Evolutionary conservation across 2,113 vertebrate genomes (phyloP).

Genomic region (Porphyrio hochstetteri): DNA sequence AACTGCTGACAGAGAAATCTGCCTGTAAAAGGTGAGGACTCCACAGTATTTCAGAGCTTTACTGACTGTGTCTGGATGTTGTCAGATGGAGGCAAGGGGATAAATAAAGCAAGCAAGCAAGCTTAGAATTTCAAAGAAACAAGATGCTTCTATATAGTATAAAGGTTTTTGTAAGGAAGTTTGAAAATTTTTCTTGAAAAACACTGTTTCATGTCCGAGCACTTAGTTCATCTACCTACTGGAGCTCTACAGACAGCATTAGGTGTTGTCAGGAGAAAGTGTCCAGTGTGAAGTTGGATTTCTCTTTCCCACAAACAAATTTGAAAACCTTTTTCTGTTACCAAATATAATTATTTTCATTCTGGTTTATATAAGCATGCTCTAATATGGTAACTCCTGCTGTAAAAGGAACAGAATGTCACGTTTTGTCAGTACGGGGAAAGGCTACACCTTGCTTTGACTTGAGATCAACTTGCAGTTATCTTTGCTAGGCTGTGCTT

Average conservation of each 20-base stretch:
- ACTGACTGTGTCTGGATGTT: not conserved
- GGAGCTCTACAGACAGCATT: not conserved
- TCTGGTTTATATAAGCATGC: not conserved
- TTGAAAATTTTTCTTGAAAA: not conserved
- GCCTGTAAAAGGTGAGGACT: slow-evolving; percentile 94
- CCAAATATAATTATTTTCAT: not conserved
- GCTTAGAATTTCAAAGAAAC: not conserved
- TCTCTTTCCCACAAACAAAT: not conserved
- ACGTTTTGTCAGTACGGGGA: not conserved
- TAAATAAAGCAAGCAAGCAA: not conserved
- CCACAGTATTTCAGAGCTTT: not conserved
- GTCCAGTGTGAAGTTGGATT: not conserved
- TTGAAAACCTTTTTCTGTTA: not conserved
- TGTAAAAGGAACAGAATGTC: not conserved
- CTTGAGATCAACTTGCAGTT: not conserved
- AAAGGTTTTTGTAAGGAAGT: not conserved
- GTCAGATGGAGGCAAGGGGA: not conserved
- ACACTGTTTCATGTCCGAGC: not conserved
- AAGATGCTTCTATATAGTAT: not conserved
- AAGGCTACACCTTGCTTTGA: not conserved
- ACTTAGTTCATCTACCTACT: not conserved
- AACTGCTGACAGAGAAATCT: slow-evolving; percentile 97
- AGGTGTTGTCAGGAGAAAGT: not conserved
- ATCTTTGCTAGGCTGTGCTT: not conserved
- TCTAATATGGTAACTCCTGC: not conserved